These are phyloP conservation scores for Mnemiopsis leidyi DNA, from an alignment of 37 sponge, comb jelly and placozoan species.

Conservation along the genomic window DNA sequence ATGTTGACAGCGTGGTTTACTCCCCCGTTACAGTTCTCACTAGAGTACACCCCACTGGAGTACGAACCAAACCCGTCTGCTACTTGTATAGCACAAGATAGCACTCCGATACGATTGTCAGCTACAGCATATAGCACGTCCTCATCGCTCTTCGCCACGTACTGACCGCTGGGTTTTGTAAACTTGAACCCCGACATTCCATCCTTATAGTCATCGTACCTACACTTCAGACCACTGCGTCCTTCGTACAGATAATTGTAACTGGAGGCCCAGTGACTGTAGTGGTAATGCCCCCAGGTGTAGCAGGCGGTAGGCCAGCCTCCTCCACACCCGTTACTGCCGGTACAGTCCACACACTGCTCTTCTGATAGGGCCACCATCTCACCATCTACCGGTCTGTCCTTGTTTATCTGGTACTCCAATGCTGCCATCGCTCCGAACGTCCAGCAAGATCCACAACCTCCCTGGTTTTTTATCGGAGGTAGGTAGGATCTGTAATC, in stretches of 20 bases:
- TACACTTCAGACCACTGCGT: neutral
- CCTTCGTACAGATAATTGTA: neutral
- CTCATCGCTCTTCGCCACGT: neutral
- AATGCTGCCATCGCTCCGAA: neutral
- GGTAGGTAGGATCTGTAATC: neutral
- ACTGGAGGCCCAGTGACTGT: neutral
- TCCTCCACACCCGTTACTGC: neutral
- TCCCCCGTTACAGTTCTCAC: neutral
- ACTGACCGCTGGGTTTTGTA: neutral
- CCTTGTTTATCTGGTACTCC: neutral
- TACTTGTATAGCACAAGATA: neutral
- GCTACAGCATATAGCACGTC: neutral
- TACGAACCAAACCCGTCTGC: neutral
- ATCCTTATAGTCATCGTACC: neutral
- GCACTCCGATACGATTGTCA: neutral
- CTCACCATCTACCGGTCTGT: neutral
- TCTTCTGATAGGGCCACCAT: neutral
- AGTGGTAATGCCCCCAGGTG: neutral
- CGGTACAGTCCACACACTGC: slow-evolving; percentile 4
- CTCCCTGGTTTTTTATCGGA: neutral
- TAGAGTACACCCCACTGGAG: neutral
- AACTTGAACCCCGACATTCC: neutral
- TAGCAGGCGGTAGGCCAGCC: neutral
- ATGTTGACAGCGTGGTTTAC: neutral
- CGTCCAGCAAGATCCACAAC: slow-evolving; percentile 12